Conservation (phyloP, 2,797 vertebrate genomes). For the Chrysocyon brachyurus region DNA sequence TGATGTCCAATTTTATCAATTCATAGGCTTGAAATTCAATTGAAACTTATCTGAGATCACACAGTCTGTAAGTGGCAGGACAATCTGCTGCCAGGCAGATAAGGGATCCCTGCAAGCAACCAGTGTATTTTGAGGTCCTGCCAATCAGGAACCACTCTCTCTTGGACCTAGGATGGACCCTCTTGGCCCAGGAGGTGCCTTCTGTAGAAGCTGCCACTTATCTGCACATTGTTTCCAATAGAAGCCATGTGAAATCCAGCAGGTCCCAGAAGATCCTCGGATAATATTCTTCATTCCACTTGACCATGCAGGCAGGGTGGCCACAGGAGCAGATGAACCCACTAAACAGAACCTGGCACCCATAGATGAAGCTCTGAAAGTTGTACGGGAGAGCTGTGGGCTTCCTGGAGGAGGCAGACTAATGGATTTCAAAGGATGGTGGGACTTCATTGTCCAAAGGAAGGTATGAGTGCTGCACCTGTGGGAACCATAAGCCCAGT, state of each 20-base stretch:
- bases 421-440: neutral
- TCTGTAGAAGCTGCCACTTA: neutral
- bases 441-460: neutral
- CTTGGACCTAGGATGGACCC: neutral
- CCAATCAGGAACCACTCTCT: neutral
- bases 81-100: neutral
- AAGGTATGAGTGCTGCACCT: neutral
- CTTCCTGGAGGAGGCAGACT: neutral
- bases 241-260: neutral
- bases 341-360: neutral
- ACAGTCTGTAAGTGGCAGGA: neutral
- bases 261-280: neutral
- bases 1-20: neutral
- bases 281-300: neutral
- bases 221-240: neutral
- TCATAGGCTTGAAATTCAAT: neutral
- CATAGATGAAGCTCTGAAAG: neutral
- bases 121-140: no score
- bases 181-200: neutral
- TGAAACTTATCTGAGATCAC: neutral
- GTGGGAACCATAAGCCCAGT: neutral
- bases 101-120: neutral
- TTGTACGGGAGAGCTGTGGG: neutral
- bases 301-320: neutral
- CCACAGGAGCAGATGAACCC: neutral